These are phyloP conservation scores for Gallinago undulata DNA, from an alignment of 2,113 vertebrate genomes.

Conservation along the genomic window DNA sequence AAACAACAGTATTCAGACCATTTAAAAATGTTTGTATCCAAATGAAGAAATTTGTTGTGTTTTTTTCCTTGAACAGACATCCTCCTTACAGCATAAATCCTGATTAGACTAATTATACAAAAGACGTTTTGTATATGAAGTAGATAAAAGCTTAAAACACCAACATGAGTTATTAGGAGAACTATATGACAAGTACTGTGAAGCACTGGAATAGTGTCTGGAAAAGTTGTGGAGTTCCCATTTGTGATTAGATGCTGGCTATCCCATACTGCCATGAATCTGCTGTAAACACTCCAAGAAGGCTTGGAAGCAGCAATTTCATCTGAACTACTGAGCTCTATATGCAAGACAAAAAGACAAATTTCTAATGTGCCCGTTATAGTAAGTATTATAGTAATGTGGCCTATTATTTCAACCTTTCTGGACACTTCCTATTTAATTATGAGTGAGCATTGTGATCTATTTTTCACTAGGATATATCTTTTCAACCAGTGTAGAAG, in stretches of 20 bases:
- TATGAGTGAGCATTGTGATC: background rate
- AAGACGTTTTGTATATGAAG: background rate
- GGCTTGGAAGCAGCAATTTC: background rate
- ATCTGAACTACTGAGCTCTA: background rate
- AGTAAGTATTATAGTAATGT: background rate
- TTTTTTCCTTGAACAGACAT: background rate
- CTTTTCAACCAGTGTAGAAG: background rate
- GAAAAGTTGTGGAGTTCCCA: background rate
- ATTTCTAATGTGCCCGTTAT: background rate
- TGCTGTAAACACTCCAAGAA: background rate
- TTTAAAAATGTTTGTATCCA: background rate
- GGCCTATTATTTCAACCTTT: background rate
- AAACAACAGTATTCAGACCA: background rate
- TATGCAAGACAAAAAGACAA: background rate
- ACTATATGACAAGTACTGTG: background rate
- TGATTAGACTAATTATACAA: background rate
- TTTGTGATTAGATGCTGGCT: background rate
- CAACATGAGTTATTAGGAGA: background rate
- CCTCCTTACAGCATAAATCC: background rate
- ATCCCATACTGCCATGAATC: background rate
- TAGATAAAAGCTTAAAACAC: background rate
- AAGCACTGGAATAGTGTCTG: background rate
- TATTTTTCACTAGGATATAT: background rate
- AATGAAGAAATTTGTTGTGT: background rate
- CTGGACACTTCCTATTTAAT: background rate